Evolutionary conservation across 2,113 vertebrate species (phyloP).

Genomic region (Agelaius phoeniceus): DNA sequence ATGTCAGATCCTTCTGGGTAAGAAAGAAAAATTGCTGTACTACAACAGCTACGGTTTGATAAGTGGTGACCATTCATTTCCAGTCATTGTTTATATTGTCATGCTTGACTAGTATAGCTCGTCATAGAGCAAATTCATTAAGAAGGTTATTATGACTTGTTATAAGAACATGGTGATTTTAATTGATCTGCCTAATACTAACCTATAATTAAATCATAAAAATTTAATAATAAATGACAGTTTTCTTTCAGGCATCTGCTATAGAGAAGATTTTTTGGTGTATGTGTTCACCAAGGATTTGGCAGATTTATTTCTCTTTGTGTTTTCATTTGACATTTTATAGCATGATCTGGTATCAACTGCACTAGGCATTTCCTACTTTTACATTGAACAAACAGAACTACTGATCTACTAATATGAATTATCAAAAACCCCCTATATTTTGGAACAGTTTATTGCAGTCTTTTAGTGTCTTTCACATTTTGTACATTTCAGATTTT

Average conservation of each 20-base stretch:
- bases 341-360: neutral
- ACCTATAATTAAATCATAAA: neutral
- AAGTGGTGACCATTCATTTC: neutral
- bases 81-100: neutral
- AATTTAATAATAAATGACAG: neutral
- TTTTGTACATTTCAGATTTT: neutral
- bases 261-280: neutral
- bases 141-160: neutral
- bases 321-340: neutral
- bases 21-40: neutral
- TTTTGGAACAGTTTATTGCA: neutral
- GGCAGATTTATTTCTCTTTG: neutral
- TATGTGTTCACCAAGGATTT: neutral
- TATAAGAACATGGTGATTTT: neutral
- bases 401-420: neutral
- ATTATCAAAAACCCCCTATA: neutral
- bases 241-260: neutral
- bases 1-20: neutral
- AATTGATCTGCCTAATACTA: neutral
- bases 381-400: neutral
- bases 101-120: neutral
- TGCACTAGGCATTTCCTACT: neutral
- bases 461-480: neutral
- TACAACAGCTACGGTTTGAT: neutral
- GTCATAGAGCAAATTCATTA: neutral